Base-by-base conservation (phyloP, 2,113 vertebrate species). In the Talpa occidentalis region DNA sequence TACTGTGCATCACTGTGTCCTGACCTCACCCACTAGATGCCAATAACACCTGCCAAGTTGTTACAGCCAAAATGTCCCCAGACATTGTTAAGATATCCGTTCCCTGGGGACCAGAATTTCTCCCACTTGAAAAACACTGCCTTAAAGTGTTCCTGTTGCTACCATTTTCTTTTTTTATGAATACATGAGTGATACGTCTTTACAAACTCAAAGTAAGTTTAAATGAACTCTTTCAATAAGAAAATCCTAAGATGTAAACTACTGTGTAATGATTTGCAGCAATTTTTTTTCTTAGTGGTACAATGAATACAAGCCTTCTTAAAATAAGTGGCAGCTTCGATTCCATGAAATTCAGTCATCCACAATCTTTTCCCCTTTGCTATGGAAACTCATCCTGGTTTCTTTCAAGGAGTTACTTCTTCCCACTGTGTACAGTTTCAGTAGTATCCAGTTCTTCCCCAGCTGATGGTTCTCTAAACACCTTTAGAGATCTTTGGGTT, bases 21-120 rank as follows among this genome's bases (percentile, higher is more conserved):
- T 44, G 47, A 47, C 52, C 32, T 88, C 83, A 62, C 24, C 26
- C 9, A 47, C 47, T 60, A 77, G 35, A 60, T 17, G 59, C 64
- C 60, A 73, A 7, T 42, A 80, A 79, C 26, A 78, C 2, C 24
- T 47, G 64, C 73, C 81, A 86, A 88, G 78, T 8, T 59, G 8
- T 78, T 56, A 93, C 49, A 91, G 62, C 56, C 81, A 70, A 93
- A 94, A 62, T 17, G 6, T 73, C 84, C 77, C 83, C 69, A 93
- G 72, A 92, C n/a, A 76, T 30, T 62, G 40, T 77, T 66, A 80
- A 80, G 49, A 37, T 44, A n/a, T n/a, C n/a, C n/a, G 16, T 26
- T n/a, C n/a, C 72, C 24, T n/a, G 49, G 52, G 54, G n/a, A 77
- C 26, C 60, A 72, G 69, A 87, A 72, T 40, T 28, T 37, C 21